Percentiles rank a stretch among this genome's conserved stretches.
phyloP scores from a whole-genome alignment of 2,888 invertebrate genomes.

The Gastracanthus pulcherrimus region DNA sequence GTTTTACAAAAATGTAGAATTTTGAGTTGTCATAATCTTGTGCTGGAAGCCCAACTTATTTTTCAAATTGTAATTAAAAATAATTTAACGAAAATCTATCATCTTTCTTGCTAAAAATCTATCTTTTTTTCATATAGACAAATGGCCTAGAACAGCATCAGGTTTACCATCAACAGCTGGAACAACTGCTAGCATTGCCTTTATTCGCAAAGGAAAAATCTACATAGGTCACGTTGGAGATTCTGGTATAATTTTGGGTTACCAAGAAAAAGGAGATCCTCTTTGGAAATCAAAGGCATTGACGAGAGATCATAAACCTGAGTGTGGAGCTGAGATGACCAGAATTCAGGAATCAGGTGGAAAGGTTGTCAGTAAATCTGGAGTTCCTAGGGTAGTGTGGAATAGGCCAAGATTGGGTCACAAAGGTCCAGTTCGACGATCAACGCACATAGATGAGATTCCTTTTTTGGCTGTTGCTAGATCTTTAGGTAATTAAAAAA shows the following conservation, averaged over 20 bases:
- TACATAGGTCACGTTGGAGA: conserved; percentile 99
- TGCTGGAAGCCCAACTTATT: no score
- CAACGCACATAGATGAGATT: conserved; percentile 94
- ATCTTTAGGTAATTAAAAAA: conserved; percentile 84
- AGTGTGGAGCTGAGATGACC: conserved; percentile 88
- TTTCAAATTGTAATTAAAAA: neutral
- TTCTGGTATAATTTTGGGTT: conserved; percentile 94
- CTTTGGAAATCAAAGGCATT: conserved; percentile 90
- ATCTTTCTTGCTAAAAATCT: neutral
- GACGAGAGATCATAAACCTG: conserved; percentile 97
- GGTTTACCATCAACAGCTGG: conserved; percentile 98
- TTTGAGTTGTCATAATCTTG: no score
- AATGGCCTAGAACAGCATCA: conserved; percentile 97
- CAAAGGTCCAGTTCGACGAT: conserved; percentile 92
- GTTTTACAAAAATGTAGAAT: no score
- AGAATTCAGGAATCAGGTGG: conserved; percentile 91
- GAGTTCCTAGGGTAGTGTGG: conserved; percentile 98
- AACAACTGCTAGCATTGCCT: conserved; percentile 97
- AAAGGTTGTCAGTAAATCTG: conserved; percentile 88
- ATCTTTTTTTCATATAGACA: conserved; percentile 81
- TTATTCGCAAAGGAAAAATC: conserved; percentile 95
- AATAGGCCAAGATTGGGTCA: conserved; percentile 92
- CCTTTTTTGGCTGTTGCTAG: conserved; percentile 98
- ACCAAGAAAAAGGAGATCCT: conserved; percentile 84
- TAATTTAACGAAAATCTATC: neutral